Evolutionary conservation across 2,113 vertebrate genomes (phyloP).

Genomic region (Petromus typicus): DNA sequence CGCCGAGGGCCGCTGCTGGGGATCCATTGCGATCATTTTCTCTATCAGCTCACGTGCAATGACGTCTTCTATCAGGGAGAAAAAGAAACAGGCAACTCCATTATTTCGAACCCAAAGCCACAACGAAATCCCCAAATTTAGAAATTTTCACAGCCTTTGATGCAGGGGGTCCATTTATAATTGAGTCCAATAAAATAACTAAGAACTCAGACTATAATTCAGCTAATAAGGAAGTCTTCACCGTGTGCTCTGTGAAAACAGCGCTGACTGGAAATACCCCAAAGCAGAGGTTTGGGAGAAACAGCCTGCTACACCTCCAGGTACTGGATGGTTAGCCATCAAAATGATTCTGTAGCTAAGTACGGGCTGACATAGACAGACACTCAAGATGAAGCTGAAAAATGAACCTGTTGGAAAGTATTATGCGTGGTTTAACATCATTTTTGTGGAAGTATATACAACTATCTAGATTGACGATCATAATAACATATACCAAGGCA

Average conservation of each 20-base stretch:
- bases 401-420: background rate
- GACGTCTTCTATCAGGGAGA: conserved; percentile 89
- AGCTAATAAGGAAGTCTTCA: background rate
- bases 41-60: conserved; percentile 94
- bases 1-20: conserved; percentile 93
- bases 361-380: fast-evolving
- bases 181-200: background rate
- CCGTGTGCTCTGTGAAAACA: background rate
- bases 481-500: background rate
- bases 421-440: background rate
- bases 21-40: conserved; percentile 95
- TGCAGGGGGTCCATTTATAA: background rate
- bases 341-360: background rate
- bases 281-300: background rate
- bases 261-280: fast-evolving
- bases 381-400: background rate
- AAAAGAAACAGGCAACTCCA: background rate
- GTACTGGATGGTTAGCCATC: background rate
- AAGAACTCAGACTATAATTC: background rate
- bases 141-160: background rate
- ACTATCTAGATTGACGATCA: background rate
- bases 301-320: background rate
- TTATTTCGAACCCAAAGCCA: background rate
- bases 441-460: background rate
- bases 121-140: background rate